Base-by-base conservation (phyloP, 2,888 invertebrate genomes). In the Trichacis sp. region DNA sequence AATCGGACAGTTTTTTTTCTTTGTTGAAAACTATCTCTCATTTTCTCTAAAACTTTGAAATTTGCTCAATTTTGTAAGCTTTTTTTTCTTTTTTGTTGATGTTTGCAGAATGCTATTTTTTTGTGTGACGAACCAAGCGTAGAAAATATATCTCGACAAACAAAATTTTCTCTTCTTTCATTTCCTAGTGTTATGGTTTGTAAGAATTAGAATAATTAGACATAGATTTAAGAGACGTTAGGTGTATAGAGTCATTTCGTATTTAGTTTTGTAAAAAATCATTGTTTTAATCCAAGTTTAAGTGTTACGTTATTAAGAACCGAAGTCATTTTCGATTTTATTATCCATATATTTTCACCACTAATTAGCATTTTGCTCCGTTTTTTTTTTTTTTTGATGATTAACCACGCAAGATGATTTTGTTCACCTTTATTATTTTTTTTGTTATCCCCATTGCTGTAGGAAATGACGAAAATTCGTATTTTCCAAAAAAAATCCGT, bases 401-500 rank as follows among this genome's bases (percentile, higher is more conserved):
- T 24, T 24, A 5, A 24, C 4, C 8, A 24, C 3, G 4, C 24
- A 24, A 3, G 24, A 24, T 24, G 3, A 24, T 24, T 24, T 24
- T 8, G 24, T 24, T 24, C n/a, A n/a, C n/a, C n/a, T n/a, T n/a
- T n/a, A n/a, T n/a, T n/a, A 24, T 24, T 24, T 24, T 24, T 8
- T 24, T 33, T n/a, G n/a, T n/a, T n/a, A n/a, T n/a, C 33, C 33
- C 33, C n/a, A 9, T 33, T 33, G 33, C 33, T n/a, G n/a, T 9
- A 11, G n/a, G n/a, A n/a, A 33, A 9, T 59, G 20, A 60, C 40
- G 63, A 63, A 67, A 67, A 63, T 67, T 67, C 59, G 61, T 67
- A 67, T 67, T 67, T 67, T 67, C 67, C 67, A 58, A 59, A 62
- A n/a, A n/a, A 59, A 51, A 62, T 62, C 58, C 51, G 62, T 24